phyloP scores from a whole-genome alignment of 37 sponge, comb jelly and placozoan species.

The Ephydatia muelleri region DNA sequence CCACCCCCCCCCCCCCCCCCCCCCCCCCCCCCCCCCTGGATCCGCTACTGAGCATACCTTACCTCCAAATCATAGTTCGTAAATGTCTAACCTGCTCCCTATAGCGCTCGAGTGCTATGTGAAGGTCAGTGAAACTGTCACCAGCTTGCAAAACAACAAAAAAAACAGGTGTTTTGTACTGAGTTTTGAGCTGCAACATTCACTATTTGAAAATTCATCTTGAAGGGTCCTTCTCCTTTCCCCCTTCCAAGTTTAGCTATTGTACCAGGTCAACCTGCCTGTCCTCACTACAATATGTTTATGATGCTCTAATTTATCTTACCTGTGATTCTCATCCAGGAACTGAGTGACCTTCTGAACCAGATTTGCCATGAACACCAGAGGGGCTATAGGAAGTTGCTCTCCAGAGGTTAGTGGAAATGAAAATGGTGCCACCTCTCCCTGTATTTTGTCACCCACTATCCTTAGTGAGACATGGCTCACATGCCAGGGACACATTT shows the following conservation, averaged over 20 bases:
- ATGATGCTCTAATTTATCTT: background rate
- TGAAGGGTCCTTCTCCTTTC: constrained; percentile 41
- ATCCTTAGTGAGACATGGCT: background rate
- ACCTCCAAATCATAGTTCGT: constrained; percentile 33
- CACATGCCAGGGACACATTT: background rate
- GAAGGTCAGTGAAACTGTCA: constrained; percentile 26
- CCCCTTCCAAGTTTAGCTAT: constrained; percentile 42
- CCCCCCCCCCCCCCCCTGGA: too few species aligned
- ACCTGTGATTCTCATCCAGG: constrained; percentile 9
- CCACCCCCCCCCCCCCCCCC: too few species aligned
- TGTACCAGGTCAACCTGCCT: constrained; percentile 43
- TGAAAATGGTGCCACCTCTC: constrained; percentile 3
- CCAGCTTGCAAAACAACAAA: constrained; percentile 13
- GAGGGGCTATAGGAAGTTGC: constrained; percentile 11
- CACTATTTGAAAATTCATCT: constrained; percentile 29
- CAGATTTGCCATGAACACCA: constrained; percentile 16
- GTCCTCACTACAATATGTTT: background rate
- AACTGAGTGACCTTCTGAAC: background rate
- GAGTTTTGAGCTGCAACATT: constrained; percentile 37
- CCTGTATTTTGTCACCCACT: background rate
- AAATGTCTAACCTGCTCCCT: constrained; percentile 14
- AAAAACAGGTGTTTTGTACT: constrained; percentile 21
- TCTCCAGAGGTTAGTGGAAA: constrained; percentile 6
- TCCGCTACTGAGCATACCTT: too few species aligned
- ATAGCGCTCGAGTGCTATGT: constrained; percentile 26